Evolutionary conservation across 2,888 invertebrate species (phyloP).

Genomic region (Vanessa cardui): DNA sequence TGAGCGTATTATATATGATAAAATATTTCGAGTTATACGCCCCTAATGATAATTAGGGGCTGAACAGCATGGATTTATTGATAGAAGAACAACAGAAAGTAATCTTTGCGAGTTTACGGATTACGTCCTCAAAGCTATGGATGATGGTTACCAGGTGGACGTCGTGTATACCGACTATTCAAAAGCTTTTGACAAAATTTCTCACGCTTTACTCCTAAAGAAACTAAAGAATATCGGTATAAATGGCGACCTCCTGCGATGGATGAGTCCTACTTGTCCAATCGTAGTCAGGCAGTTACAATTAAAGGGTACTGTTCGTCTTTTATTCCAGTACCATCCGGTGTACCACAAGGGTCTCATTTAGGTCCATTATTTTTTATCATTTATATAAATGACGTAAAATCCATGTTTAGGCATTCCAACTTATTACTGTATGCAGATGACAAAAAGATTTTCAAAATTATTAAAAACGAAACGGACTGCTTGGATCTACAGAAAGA

Average conservation of each 20-base stretch:
- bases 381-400: no score
- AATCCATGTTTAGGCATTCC: no score
- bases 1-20: neutral
- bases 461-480: neutral
- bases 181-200: no score
- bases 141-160: neutral
- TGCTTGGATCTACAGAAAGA: neutral
- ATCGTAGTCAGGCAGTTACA: neutral
- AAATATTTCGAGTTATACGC: neutral
- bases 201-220: no score
- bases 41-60: neutral
- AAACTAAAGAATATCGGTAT: neutral
- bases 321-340: no score
- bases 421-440: no score
- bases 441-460: neutral
- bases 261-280: neutral
- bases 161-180: neutral
- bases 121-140: neutral
- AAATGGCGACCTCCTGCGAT: neutral
- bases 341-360: no score
- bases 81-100: neutral
- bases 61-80: neutral
- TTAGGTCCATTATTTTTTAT: no score
- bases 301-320: no score
- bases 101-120: neutral